Evolutionary conservation across 2,888 invertebrate genomes (phyloP), one percentile per base, ranked within the genome.

Genomic region (Xestobium rufovillosum): DNA sequence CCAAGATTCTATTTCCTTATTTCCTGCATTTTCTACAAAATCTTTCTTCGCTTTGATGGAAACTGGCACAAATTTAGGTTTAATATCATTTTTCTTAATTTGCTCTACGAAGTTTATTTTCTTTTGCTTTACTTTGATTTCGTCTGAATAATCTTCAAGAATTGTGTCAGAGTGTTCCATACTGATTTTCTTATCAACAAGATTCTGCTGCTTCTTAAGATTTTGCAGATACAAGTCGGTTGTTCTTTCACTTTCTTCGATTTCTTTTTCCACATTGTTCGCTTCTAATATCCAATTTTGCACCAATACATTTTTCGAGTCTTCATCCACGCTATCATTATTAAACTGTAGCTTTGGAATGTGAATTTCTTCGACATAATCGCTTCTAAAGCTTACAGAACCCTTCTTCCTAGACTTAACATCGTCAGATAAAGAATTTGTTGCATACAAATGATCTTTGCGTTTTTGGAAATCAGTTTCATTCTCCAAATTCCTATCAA

Each of bases 1-100:
- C 61, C 63, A 63, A 1, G 60, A 53, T 28, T 60, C 59, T 8
- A 56, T 47, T 30, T 58, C 54, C 14, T 45, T 43, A 8, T 42
- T 42, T 17, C 38, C 38, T 8, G 23, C 23, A 6, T 19, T 19
- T 14, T 47, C 45, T 4, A 13, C 26, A 27, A 27, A 42, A 36
- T 57, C 54, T 12, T 43, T 34, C 15, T 42, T 47, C 1, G 44
- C 42, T 33, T 44, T 55, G 6, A 53, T 44, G 33, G 43, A 42
- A 25, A 42, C 47, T 23, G 49, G 35, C 11, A 26, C 31, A 30
- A 47, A 48, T 32, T 50, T 44, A 8, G 36, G 26, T 43, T 45
- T 47, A 9, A 26, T 25, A 34, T 45, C 33, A 4, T 26, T 28
- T 29, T 31, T 31, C 9, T 14, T 31, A n/a, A n/a, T n/a, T n/a